Evolutionary conservation across 2,797 vertebrate genomes (phyloP).

Genomic region (Chromobotia macracanthus): DNA sequence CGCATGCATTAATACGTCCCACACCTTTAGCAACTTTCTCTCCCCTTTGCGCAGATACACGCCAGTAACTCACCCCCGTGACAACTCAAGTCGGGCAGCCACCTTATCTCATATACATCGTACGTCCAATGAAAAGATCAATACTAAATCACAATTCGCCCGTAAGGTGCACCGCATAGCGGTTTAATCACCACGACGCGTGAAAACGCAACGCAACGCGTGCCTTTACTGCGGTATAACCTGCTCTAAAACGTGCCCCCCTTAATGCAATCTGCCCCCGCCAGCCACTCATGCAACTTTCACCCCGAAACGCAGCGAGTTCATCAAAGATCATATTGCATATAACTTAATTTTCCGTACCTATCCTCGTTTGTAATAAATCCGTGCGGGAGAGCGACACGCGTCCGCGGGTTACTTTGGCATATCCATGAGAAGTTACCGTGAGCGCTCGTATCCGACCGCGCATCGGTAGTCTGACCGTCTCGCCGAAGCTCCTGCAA

Average conservation of each 20-base stretch:
- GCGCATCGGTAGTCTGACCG: slow-evolving; percentile 44
- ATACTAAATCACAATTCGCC: background rate
- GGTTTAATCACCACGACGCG: background rate
- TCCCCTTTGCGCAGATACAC: slow-evolving; percentile 1
- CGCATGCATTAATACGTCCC: slow-evolving; percentile 13
- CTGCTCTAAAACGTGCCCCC: slow-evolving; percentile 14
- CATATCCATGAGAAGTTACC: slow-evolving; percentile 48
- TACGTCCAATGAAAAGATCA: slow-evolving; percentile 3
- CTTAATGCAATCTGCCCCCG: background rate
- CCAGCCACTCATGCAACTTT: slow-evolving; percentile 36
- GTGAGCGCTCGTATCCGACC: slow-evolving; percentile 30
- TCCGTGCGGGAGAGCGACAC: slow-evolving; percentile 15
- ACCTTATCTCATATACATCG: background rate
- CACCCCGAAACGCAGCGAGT: slow-evolving; percentile 17
- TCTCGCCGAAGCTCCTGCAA: slow-evolving; percentile 44
- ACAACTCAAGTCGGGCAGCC: background rate
- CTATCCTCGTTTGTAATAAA: slow-evolving; percentile 42
- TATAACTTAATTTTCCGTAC: background rate
- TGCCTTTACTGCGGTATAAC: slow-evolving; percentile 35
- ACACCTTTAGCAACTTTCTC: slow-evolving; percentile 44
- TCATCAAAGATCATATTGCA: slow-evolving; percentile 6
- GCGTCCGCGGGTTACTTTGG: slow-evolving; percentile 40
- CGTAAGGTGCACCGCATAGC: background rate
- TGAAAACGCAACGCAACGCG: background rate
- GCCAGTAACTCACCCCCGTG: background rate